phyloP scores from a whole-genome alignment of 2,888 invertebrate genomes.

The Cotesia congregata region DNA sequence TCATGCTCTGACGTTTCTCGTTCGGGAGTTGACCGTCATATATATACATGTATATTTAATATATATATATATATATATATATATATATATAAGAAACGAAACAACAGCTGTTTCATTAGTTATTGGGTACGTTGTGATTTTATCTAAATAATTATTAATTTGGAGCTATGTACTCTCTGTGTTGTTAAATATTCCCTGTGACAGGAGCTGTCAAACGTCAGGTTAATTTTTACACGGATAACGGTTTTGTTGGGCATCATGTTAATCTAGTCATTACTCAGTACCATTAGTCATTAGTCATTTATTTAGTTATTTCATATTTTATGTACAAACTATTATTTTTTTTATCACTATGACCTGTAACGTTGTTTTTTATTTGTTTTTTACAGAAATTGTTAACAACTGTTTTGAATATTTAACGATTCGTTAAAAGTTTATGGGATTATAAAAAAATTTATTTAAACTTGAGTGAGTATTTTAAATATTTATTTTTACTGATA shows the following conservation, averaged over 20 bases:
- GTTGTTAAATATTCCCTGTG: slow-evolving; percentile 16
- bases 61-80: background rate
- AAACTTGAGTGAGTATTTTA: background rate
- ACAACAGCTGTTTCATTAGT: slow-evolving; percentile 50
- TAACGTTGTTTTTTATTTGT: slow-evolving; percentile 21
- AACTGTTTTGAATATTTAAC: background rate
- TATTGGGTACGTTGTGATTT: slow-evolving; percentile 11
- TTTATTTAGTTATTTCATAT: background rate
- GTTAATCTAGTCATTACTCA: background rate
- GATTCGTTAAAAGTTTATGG: background rate
- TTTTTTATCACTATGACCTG: background rate
- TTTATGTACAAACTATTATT: background rate
- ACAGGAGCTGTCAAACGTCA: slow-evolving; percentile 38
- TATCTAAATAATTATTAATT: slow-evolving; percentile 10
- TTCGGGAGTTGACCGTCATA: slow-evolving; percentile 37
- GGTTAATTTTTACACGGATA: slow-evolving; percentile 2
- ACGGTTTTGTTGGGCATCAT: slow-evolving; percentile 5
- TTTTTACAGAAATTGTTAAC: slow-evolving; percentile 8
- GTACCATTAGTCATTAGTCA: background rate
- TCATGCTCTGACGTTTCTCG: slow-evolving; percentile 47
- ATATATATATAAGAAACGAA: slow-evolving; percentile 34
- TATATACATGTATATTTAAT: slow-evolving; percentile 17
- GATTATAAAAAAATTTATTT: background rate
- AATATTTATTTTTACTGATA: background rate
- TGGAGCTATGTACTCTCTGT: slow-evolving; percentile 28